Base-by-base conservation (phyloP, 1,140 invertebrate genomes). In the Zaprionus kolodkinae region DNA sequence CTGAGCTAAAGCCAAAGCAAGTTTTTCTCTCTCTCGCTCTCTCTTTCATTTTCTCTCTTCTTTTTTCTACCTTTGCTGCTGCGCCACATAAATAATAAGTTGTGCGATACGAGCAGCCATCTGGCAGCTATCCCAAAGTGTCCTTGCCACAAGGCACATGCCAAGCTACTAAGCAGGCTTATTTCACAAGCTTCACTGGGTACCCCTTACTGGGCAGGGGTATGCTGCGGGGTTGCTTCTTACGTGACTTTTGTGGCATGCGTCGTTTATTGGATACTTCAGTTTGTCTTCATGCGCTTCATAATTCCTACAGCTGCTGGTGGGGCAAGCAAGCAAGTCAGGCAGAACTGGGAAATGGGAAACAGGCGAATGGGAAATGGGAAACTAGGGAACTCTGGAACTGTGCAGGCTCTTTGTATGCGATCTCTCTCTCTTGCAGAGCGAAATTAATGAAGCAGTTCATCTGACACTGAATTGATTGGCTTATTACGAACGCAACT, bases 401-500 rank as follows among this genome's bases (percentile, higher is more conserved):
- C 40, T 43, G 40, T 45, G 30, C 45, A 25, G 21, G n/a, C 33
- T 55, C 33, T 71, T 71, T 71, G 50, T 64, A 48, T 71, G 52
- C 40, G 40, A 21, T 21, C 21, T 21, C 21, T 21, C 21, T 21
- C 40, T 45, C 57, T 30, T 57, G 67, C 48, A 78, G 76, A 85
- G 70, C 79, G 79, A 89, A 88, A 88, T 88, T 88, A 88, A 88
- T 88, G 84, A 88, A 88, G 84, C 84, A 89, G 85, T 88, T 88
- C 84, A 89, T 89, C 84, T 83, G 86, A 88, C 85, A 88, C 85
- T 85, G 85, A 88, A 88, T 88, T 88, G 85, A 88, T 88, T 88
- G 85, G 81, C 85, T 88, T 88, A 88, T 88, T 88, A 81, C 81
- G 74, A 73, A 68, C 73, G 65, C 79, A 88, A 79, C 77, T 83